These are phyloP conservation scores for Lipophrys pholis DNA, from an alignment of 2,113 vertebrate species.

Conservation along the genomic window DNA sequence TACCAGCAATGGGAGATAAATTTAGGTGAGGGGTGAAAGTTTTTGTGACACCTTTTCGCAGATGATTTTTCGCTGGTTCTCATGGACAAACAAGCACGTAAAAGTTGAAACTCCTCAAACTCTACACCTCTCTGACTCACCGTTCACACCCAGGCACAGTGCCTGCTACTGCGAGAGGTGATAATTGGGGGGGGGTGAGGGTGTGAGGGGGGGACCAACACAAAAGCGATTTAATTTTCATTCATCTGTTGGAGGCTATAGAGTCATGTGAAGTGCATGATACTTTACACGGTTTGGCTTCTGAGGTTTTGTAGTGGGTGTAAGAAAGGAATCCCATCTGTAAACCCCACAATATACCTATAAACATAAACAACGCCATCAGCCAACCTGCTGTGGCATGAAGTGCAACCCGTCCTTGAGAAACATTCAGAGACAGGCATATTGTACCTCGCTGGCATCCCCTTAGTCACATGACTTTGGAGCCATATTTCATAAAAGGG, in stretches of 20 bases:
- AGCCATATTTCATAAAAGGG: constrained; percentile 44
- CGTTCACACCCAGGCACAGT: background rate
- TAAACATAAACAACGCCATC: background rate
- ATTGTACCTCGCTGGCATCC: constrained; percentile 30
- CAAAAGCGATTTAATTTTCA: too few relatives aligned
- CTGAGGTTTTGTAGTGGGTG: constrained; percentile 1
- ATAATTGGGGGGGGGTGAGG: background rate
- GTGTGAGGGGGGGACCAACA: too few relatives aligned
- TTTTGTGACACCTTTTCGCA: background rate
- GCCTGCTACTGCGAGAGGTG: background rate
- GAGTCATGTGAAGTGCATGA: constrained; percentile 23
- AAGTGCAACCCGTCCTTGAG: constrained; percentile 44
- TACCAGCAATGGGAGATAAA: background rate
- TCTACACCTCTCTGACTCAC: background rate
- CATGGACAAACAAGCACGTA: background rate
- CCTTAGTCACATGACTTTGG: constrained; percentile 59
- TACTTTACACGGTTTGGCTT: background rate
- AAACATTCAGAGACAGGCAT: background rate
- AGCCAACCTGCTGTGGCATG: constrained; percentile 20
- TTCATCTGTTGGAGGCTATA: constrained; percentile 3
- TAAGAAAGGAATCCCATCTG: background rate
- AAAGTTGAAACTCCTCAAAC: constrained; percentile 15
- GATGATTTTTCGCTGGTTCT: background rate
- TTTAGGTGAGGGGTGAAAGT: background rate
- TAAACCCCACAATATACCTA: background rate